Conservation (phyloP, 2,113 vertebrate genomes). For the Hemichromis elongatus region DNA sequence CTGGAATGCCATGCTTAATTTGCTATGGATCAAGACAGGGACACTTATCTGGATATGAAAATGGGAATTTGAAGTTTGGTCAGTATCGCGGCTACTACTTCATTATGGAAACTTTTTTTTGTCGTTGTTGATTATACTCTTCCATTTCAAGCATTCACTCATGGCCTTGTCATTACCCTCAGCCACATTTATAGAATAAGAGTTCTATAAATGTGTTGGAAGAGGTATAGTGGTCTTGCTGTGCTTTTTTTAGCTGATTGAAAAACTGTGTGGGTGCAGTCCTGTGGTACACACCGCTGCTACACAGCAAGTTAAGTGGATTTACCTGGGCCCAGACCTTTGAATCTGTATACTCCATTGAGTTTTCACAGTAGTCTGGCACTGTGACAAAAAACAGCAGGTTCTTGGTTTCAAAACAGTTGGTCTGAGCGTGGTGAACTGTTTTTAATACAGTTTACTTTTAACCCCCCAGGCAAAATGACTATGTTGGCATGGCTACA, state of each 20-base stretch:
- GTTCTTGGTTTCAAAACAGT: background rate
- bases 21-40: too few relatives aligned
- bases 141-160: background rate
- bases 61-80: background rate
- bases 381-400: background rate
- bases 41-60: background rate
- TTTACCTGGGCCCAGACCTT: background rate
- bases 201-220: background rate
- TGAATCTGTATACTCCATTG: background rate
- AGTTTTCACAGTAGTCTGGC: background rate
- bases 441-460: background rate
- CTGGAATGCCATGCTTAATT: too few relatives aligned
- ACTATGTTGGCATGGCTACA: background rate
- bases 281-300: background rate
- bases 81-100: background rate
- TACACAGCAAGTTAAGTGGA: conserved; percentile 8
- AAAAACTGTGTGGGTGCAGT: background rate
- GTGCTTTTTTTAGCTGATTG: conserved; percentile 18
- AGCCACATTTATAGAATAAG: background rate
- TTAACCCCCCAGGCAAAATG: background rate
- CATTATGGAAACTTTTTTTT: background rate
- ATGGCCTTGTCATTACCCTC: background rate
- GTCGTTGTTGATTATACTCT: background rate
- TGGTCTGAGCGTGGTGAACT: background rate
- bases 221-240: background rate